A percentile compares a stretch with the other conserved stretches of the same genome.
Conservation (phyloP, 2,797 vertebrate species). For the Sphenopsis melanotis region DNA sequence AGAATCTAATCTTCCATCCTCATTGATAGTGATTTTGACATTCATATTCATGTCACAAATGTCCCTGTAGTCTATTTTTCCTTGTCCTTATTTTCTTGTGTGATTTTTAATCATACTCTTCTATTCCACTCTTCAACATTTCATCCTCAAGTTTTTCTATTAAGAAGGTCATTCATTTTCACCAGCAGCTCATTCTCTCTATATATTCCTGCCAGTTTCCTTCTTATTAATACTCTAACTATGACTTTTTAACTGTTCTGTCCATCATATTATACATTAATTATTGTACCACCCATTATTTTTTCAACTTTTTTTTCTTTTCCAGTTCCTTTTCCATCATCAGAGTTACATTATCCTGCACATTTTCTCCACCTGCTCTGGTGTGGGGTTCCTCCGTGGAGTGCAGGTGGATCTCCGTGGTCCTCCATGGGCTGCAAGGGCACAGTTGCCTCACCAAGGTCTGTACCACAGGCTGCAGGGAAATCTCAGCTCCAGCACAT, state of each 20-base stretch:
- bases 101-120: background rate
- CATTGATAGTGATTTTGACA: background rate
- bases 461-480: background rate
- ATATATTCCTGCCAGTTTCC: fast-evolving
- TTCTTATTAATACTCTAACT: background rate
- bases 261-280: background rate
- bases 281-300: background rate
- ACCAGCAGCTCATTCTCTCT: background rate
- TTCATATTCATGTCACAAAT: background rate
- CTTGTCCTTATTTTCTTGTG: background rate
- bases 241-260: background rate
- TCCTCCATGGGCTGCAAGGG: background rate
- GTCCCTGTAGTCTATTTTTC: background rate
- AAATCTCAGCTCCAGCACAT: background rate
- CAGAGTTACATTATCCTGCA: background rate
- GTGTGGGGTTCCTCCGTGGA: background rate
- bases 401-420: background rate
- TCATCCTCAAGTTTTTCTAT: background rate
- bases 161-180: background rate
- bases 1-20: background rate
- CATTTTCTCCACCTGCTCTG: background rate
- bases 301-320: background rate
- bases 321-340: background rate
- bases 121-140: background rate
- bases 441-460: background rate